Evolutionary conservation across 2,888 invertebrate genomes (phyloP).

Genomic region (Catocala fraxini): DNA sequence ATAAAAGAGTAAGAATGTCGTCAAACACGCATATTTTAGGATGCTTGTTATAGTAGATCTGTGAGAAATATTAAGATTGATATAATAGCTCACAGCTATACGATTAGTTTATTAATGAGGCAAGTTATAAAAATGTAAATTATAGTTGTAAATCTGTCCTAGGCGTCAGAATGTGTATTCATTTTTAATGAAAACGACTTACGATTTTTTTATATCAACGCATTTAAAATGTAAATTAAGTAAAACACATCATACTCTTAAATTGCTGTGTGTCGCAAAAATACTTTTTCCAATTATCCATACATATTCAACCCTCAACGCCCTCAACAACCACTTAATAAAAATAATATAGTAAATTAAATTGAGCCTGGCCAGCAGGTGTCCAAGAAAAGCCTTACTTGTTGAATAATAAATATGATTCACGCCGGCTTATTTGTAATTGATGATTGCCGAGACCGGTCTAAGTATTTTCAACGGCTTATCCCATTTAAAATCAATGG

Average conservation of each 20-base stretch:
- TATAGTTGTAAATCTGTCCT: constrained; percentile 1
- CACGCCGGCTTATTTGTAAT: constrained; percentile 48
- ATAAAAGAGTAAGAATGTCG: no score
- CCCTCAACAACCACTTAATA: no score
- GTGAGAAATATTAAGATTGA: constrained; percentile 1
- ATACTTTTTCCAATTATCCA: no score
- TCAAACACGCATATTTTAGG: no score
- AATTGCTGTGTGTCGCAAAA: no score
- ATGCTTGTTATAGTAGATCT: neutral
- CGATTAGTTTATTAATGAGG: constrained; percentile 5
- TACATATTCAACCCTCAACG: no score
- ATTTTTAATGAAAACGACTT: neutral
- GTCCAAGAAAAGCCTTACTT: constrained; percentile 35
- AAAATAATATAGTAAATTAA: constrained; percentile 6
- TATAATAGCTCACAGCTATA: neutral
- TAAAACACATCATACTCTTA: no score
- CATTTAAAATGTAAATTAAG: no score
- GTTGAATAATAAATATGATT: constrained; percentile 45
- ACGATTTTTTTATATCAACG: no score
- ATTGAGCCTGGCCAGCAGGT: constrained; percentile 24
- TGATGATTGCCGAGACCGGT: constrained; percentile 47
- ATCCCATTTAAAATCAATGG: constrained; percentile 79
- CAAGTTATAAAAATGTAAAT: constrained; percentile 14
- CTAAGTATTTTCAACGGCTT: constrained; percentile 61
- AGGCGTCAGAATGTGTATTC: neutral